Conservation (phyloP, 2,797 vertebrate genomes). For the Chanos chanos region DNA sequence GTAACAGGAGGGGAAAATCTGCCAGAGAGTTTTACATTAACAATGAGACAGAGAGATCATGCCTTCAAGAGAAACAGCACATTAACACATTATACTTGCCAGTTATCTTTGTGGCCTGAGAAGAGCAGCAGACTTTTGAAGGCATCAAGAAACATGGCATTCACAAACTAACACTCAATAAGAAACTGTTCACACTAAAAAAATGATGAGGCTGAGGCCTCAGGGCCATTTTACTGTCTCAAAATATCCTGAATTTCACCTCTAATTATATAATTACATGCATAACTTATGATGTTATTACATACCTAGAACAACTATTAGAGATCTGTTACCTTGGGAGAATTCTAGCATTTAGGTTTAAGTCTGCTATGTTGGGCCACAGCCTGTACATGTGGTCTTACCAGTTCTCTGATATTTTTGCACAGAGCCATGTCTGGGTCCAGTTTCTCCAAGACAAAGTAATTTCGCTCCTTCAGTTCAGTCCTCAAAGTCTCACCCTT, state of each 20-base stretch:
- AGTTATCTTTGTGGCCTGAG: slow-evolving; percentile 72
- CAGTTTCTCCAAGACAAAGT: slow-evolving; percentile 89
- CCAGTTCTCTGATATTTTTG: slow-evolving; percentile 90
- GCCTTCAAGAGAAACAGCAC: slow-evolving; percentile 56
- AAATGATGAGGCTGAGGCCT: not conserved
- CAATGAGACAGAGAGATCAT: slow-evolving; percentile 53
- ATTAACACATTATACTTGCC: slow-evolving; percentile 79
- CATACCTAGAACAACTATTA: too few relatives aligned
- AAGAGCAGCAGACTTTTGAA: slow-evolving; percentile 66
- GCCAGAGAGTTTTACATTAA: slow-evolving; percentile 50
- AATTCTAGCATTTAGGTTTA: not conserved
- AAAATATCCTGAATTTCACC: too few relatives aligned
- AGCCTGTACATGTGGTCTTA: slow-evolving; percentile 62
- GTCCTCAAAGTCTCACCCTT: slow-evolving; percentile 82
- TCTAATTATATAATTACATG: too few relatives aligned
- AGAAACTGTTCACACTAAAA: not conserved
- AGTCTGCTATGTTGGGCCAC: not conserved
- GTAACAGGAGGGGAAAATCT: slow-evolving; percentile 42
- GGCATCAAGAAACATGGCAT: slow-evolving; percentile 52
- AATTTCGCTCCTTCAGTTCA: slow-evolving; percentile 89
- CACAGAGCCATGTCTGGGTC: slow-evolving; percentile 97
- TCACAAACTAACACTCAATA: slow-evolving; percentile 28
- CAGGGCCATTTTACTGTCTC: not conserved
- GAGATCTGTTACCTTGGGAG: too few relatives aligned
- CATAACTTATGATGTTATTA: too few relatives aligned